Percentiles rank a stretch among this genome's conserved stretches.
Evolutionary conservation across 1,140 invertebrate genomes (phyloP).

Genomic region (Drosophila rhopaloa): DNA sequence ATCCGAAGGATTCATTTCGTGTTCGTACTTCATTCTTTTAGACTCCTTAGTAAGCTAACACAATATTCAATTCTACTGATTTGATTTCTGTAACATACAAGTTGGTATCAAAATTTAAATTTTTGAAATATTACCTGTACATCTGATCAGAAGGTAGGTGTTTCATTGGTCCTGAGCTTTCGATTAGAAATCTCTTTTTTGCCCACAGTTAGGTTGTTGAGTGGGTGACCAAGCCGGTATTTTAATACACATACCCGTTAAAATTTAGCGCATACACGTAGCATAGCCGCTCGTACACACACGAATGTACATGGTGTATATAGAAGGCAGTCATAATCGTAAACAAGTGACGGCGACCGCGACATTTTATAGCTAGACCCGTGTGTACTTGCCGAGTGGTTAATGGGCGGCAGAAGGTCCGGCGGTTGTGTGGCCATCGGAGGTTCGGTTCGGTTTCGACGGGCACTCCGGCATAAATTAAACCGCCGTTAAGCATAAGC

Average conservation of each 20-base stretch:
- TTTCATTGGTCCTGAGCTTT: neutral
- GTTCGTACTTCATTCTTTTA: too few relatives aligned
- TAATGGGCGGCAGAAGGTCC: conserved; percentile 30
- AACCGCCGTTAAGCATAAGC: conserved; percentile 77
- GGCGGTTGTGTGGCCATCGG: conserved; percentile 2
- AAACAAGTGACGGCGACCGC: conserved; percentile 72
- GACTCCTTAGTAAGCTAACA: too few relatives aligned
- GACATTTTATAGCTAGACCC: conserved; percentile 67
- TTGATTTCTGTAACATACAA: too few relatives aligned
- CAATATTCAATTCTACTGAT: too few relatives aligned
- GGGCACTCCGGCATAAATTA: conserved; percentile 74
- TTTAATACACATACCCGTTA: conserved; percentile 57
- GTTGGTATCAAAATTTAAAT: too few relatives aligned
- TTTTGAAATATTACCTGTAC: too few relatives aligned
- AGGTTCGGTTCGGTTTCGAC: neutral
- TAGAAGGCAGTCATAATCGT: conserved; percentile 63
- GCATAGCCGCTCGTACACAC: conserved; percentile 34
- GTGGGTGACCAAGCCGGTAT: conserved; percentile 45
- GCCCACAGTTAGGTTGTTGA: conserved; percentile 12
- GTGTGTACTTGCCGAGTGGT: conserved; percentile 15
- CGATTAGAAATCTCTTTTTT: conserved; percentile 1
- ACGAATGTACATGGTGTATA: conserved; percentile 11
- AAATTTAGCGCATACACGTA: conserved; percentile 43
- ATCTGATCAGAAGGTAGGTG: too few relatives aligned
- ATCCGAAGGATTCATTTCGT: too few relatives aligned